Conservation (phyloP, 2,888 invertebrate genomes). For the Calameuta filiformis region DNA sequence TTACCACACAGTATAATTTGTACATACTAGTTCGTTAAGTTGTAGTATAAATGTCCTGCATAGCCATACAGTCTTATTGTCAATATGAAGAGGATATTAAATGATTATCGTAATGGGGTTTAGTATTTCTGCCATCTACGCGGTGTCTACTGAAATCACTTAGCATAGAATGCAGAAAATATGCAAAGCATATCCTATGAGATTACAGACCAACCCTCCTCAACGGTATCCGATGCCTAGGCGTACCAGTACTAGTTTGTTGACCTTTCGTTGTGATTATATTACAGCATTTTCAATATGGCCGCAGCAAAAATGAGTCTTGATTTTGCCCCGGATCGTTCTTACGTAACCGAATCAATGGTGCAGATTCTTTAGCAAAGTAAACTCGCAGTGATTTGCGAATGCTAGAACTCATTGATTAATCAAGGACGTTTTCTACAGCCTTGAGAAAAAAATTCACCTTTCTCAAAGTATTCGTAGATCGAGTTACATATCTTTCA, state of each 20-base stretch:
- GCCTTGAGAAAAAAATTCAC: not conserved
- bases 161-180: not conserved
- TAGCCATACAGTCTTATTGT: not conserved
- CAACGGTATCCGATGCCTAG: not conserved
- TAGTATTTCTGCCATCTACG: not conserved
- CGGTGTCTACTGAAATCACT: not conserved
- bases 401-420: not conserved
- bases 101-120: not conserved
- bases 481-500: not conserved
- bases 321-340: not conserved
- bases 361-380: not conserved
- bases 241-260: not conserved
- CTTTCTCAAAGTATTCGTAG: not conserved
- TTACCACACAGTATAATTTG: not conserved
- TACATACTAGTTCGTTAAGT: not conserved
- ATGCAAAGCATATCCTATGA: not conserved
- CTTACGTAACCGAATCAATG: not conserved
- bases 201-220: not conserved
- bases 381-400: not conserved
- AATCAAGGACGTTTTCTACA: not conserved
- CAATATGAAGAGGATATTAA: not conserved
- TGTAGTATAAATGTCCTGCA: not conserved
- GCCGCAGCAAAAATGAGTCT: not conserved
- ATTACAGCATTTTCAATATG: not conserved
- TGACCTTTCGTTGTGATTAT: not conserved